Percentiles rank a stretch among this genome's conserved stretches.
Evolutionary conservation across 2,888 invertebrate species (phyloP).

Genomic region (Leptarthrus brevirostris): DNA sequence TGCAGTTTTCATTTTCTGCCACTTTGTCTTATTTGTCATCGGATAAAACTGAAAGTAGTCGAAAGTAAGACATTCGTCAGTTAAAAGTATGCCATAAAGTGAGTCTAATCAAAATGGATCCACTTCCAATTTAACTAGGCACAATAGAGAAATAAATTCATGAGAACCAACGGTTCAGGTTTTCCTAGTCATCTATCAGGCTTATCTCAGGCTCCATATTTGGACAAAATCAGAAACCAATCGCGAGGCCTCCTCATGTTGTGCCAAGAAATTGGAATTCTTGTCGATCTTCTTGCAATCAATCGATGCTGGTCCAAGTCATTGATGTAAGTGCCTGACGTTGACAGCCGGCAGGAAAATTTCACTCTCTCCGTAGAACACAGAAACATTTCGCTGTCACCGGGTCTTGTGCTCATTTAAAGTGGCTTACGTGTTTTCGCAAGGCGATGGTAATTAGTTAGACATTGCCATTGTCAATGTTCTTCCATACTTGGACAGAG

Average conservation of each 20-base stretch:
- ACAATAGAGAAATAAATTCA: constrained; percentile 52
- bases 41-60: constrained; percentile 35
- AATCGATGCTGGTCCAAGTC: constrained; percentile 40
- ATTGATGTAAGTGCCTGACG: constrained; percentile 16
- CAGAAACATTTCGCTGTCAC: constrained; percentile 15
- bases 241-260: constrained; percentile 46
- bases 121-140: constrained; percentile 51
- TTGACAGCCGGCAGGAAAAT: constrained; percentile 25
- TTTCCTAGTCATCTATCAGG: constrained; percentile 22
- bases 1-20: constrained; percentile 16
- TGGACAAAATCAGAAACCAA: constrained; percentile 51
- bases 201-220: constrained; percentile 36
- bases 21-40: neutral
- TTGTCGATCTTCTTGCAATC: constrained; percentile 52
- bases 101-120: constrained; percentile 46
- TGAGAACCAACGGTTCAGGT: constrained; percentile 51
- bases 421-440: constrained; percentile 45
- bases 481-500: constrained; percentile 45
- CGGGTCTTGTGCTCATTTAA: constrained; percentile 38
- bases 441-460: constrained; percentile 50
- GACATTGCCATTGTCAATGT: constrained; percentile 52
- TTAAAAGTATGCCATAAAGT: constrained; percentile 46
- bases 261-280: constrained; percentile 50
- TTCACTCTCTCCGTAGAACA: constrained; percentile 36
- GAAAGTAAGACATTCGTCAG: constrained; percentile 45